Conservation (phyloP, 2,113 vertebrate species). For the Eptesicus fuscus region DNA sequence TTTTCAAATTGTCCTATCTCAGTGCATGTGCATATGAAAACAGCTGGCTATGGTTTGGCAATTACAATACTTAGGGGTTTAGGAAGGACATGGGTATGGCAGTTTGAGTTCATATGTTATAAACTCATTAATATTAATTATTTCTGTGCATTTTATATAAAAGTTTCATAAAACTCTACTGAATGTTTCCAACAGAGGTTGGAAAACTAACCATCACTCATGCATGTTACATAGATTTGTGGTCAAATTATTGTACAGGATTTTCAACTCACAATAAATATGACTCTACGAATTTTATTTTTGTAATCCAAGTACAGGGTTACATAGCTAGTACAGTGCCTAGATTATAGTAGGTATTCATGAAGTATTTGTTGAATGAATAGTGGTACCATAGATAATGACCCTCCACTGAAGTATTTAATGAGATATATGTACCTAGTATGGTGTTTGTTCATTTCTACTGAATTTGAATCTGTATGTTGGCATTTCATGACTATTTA, state of each 20-base stretch:
- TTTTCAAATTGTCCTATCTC: neutral
- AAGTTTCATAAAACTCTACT: neutral
- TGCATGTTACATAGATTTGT: neutral
- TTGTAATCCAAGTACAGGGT: neutral
- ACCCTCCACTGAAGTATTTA: neutral
- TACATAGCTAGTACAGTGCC: neutral
- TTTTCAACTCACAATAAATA: neutral
- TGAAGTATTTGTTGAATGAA: neutral
- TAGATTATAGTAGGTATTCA: neutral
- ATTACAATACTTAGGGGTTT: neutral
- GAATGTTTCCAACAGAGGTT: neutral
- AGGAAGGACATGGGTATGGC: neutral
- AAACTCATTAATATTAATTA: neutral
- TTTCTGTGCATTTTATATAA: neutral
- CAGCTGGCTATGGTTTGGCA: neutral
- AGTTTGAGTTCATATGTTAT: neutral
- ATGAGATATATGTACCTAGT: neutral
- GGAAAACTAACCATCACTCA: neutral
- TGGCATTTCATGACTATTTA: neutral
- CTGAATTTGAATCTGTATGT: neutral
- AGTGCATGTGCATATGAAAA: slow-evolving; percentile 38
- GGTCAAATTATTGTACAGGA: neutral
- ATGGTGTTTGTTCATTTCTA: neutral
- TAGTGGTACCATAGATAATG: neutral
- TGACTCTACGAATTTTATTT: neutral